A percentile compares a stretch with the other conserved stretches of the same genome.
These are phyloP conservation scores for Byasa hedistus DNA, from an alignment of 2,888 invertebrate genomes.

Conservation along the genomic window DNA sequence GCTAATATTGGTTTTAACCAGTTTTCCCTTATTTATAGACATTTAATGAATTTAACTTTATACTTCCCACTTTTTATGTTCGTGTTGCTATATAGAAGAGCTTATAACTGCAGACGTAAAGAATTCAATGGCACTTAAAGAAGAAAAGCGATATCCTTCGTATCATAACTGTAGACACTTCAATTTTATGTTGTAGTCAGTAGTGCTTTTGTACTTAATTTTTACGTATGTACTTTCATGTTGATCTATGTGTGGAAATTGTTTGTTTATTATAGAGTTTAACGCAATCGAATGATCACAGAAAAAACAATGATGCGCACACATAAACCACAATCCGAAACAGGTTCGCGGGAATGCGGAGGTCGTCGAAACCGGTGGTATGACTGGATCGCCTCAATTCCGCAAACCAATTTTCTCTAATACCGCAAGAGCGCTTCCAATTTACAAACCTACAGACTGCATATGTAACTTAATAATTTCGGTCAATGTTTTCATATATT, in stretches of 20 bases:
- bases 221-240: no score
- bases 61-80: no score
- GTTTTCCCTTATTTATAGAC: no score
- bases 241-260: background rate
- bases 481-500: no score
- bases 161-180: no score
- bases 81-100: no score
- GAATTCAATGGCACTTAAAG: background rate
- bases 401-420: slow-evolving; percentile 38
- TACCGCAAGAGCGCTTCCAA: slow-evolving; percentile 24
- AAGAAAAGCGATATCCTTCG: no score
- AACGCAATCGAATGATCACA: background rate
- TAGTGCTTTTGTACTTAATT: no score
- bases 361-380: slow-evolving; percentile 24
- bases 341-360: slow-evolving; percentile 34
- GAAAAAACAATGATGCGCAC: slow-evolving; percentile 1
- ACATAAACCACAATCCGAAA: slow-evolving; percentile 26
- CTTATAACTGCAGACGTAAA: background rate
- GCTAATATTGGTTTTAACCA: no score
- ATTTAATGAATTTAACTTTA: no score
- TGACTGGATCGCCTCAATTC: slow-evolving; percentile 37
- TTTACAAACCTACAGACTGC: slow-evolving; percentile 1
- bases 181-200: no score
- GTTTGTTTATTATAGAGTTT: background rate
- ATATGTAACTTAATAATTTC: background rate